Percentiles rank a stretch among this genome's conserved stretches.
These are phyloP conservation scores for Danionella cerebrum DNA, from an alignment of 2,113 vertebrate genomes.

Conservation along the genomic window DNA sequence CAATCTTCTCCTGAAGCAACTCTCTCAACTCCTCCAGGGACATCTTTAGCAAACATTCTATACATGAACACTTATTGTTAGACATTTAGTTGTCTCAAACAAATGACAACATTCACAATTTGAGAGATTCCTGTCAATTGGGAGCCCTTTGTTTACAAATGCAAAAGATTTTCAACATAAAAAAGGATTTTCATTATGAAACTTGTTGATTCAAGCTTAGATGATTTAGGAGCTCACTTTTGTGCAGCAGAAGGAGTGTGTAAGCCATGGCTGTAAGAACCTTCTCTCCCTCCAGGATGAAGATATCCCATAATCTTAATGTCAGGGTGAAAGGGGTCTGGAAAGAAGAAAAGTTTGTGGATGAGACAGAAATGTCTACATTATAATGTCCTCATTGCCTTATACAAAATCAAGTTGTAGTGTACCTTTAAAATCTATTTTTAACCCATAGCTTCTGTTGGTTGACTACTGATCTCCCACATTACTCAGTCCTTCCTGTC, in stretches of 20 bases:
- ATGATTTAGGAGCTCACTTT: conserved; percentile 71
- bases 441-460: not conserved
- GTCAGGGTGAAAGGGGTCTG: conserved; percentile 81
- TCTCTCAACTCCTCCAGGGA: conserved; percentile 76
- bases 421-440: not conserved
- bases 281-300: conserved; percentile 76
- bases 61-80: not conserved
- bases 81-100: not conserved
- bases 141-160: no score
- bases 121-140: no score
- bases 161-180: no score
- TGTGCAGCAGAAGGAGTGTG: conserved; percentile 76
- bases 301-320: conserved; percentile 77
- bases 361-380: not conserved
- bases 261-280: conserved; percentile 77
- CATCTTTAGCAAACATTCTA: conserved; percentile 75
- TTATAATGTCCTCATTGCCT: not conserved
- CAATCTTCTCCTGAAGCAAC: conserved; percentile 76
- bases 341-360: not conserved
- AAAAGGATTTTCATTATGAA: no score
- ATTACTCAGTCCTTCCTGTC: not conserved
- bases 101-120: no score
- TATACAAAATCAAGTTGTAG: not conserved
- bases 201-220: no score
- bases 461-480: not conserved